A percentile compares a stretch with the other conserved stretches of the same genome.
These are phyloP conservation scores for Tinea trinotella DNA, from an alignment of 2,888 invertebrate species.

Conservation along the genomic window DNA sequence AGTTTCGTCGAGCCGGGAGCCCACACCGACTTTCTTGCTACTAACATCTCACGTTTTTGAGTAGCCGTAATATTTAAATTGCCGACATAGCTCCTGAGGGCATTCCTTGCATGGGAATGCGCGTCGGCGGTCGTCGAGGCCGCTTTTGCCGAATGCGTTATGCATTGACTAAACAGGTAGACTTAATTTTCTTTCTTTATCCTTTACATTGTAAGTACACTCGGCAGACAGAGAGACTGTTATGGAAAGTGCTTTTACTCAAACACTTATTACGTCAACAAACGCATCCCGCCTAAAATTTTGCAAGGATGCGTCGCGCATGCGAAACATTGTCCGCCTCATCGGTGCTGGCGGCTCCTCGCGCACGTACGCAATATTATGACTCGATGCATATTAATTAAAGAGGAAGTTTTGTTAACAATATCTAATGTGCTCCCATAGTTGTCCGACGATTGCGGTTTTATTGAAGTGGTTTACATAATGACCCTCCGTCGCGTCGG, in stretches of 20 bases:
- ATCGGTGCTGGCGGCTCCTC: conserved; percentile 37
- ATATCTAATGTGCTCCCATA: conserved; percentile 64
- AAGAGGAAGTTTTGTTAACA: conserved; percentile 71
- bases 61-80: conserved; percentile 71
- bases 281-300: conserved; percentile 72
- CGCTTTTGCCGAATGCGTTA: conserved; percentile 65
- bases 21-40: conserved; percentile 65
- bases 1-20: conserved; percentile 49
- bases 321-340: conserved; percentile 44
- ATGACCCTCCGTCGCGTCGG: conserved; percentile 1
- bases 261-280: conserved; percentile 47
- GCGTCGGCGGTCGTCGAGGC: conserved; percentile 60
- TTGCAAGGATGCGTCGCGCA: conserved; percentile 69
- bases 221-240: conserved; percentile 47
- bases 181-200: conserved; percentile 48
- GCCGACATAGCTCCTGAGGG: conserved; percentile 66
- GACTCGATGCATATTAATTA: conserved; percentile 68
- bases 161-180: conserved; percentile 40
- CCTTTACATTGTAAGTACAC: conserved; percentile 32
- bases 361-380: conserved; percentile 62
- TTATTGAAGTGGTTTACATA: conserved; percentile 40
- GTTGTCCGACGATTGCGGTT: conserved; percentile 47
- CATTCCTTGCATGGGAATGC: conserved; percentile 69
- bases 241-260: conserved; percentile 56
- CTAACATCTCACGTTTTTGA: conserved; percentile 69